Evolutionary conservation across 2,888 invertebrate genomes (phyloP), one percentile per base, ranked within the genome.

Genomic region (Dicycla oo): DNA sequence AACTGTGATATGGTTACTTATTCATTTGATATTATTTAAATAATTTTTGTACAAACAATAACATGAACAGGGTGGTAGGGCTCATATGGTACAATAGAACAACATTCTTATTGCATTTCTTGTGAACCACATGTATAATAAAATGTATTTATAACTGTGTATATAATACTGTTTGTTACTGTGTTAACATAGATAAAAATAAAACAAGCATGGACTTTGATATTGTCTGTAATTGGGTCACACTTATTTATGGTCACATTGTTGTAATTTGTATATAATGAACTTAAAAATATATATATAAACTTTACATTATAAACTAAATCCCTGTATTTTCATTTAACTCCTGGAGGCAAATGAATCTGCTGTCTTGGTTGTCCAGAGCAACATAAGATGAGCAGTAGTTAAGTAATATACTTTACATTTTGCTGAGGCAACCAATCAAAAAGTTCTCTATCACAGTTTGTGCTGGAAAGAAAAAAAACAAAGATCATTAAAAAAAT

Each of bases 401-500:
- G 65, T 82, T 76, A 76, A 60, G 69, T 51, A 65, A 83, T 79
- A 78, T 86, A 85, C 80, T 92, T 95, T 90, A 96, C 90, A 95
- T 94, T 91, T 96, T 96, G 91, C 95, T 94, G 89, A 96, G 94
- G 91, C 95, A 96, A 88, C 97, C 96, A 86, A 97, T 96, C 86
- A 97, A 94, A 92, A 97, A 97, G 92, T 98, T 98, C 92, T 98
- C 98, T 89, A 98, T 96, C 86, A 98, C 97, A 84, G 97, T 97
- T 96, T 98, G 98, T 45, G 98, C 97, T 97, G 96, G 85, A 96
- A 97, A 88, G 87, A 73, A 53, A 71, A 53, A 71, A 89, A 89
- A 88, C 80, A 86, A 77, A 67, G 7, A 62, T 8, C n/a, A 75
- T 60, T 60, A n/a, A 11, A 53, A 40, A 60, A n/a, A 23, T 49